phyloP scores from a whole-genome alignment of 2,797 vertebrate genomes.

The Poliocrania exsul region DNA sequence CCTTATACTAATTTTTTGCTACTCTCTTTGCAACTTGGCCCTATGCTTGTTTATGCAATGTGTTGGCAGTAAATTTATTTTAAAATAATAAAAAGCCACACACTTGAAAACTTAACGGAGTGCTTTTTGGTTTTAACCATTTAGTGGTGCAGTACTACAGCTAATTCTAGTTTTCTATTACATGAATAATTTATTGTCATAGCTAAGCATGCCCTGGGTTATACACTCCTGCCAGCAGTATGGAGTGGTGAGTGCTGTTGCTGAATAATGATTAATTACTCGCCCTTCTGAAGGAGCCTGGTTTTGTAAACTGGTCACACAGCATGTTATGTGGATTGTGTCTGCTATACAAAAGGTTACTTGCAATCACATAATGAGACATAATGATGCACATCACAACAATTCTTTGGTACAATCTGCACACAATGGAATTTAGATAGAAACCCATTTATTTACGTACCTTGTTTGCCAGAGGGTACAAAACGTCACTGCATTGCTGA shows the following conservation, averaged over 20 bases:
- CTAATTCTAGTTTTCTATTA: constrained; percentile 26
- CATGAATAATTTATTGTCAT: constrained; percentile 62
- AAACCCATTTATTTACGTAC: constrained; percentile 60
- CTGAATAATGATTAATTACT: constrained; percentile 72
- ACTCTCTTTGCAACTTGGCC: neutral
- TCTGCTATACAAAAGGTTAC: constrained; percentile 67
- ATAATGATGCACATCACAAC: constrained; percentile 68
- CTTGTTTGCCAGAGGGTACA: constrained; percentile 31
- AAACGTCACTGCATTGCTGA: neutral
- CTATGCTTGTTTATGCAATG: constrained; percentile 4
- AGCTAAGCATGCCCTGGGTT: constrained; percentile 49
- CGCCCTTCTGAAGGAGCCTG: constrained; percentile 42
- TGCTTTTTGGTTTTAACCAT: constrained; percentile 35
- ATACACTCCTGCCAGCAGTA: constrained; percentile 46
- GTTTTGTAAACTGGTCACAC: constrained; percentile 71
- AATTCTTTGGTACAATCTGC: constrained; percentile 56
- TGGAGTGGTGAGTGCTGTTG: constrained; percentile 41
- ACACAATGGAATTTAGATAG: constrained; percentile 49
- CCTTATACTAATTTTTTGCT: constrained; percentile 28
- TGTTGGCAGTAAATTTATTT: neutral
- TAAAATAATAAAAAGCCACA: neutral
- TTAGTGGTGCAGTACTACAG: constrained; percentile 6
- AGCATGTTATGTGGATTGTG: constrained; percentile 21
- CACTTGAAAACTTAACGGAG: neutral
- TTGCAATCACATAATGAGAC: constrained; percentile 69